Evolutionary conservation across 2,113 vertebrate genomes (phyloP).

Genomic region (Sakesphorus luctuosus): DNA sequence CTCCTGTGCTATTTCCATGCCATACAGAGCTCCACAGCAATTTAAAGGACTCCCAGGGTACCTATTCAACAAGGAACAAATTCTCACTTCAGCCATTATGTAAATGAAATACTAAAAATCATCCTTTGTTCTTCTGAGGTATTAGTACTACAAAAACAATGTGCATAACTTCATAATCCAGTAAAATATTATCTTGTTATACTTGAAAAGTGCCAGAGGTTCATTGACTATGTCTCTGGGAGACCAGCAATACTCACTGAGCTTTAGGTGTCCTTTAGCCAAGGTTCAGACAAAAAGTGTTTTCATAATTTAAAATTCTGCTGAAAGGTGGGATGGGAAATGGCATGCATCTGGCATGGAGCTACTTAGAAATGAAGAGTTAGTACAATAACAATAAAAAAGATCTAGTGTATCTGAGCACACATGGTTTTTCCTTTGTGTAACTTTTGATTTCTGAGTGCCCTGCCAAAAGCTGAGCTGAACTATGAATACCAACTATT

Average conservation of each 20-base stretch:
- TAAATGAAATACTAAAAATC: slow-evolving; percentile 56
- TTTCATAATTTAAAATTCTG: slow-evolving; percentile 25
- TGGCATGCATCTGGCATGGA: slow-evolving; percentile 15
- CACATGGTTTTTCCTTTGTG: slow-evolving; percentile 31
- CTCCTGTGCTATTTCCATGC: not conserved
- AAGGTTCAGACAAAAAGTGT: not conserved
- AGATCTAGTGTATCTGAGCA: slow-evolving; percentile 27
- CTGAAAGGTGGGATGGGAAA: not conserved
- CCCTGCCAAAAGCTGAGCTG: slow-evolving; percentile 44
- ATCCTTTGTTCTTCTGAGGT: slow-evolving; percentile 39
- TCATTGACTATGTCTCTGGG: not conserved
- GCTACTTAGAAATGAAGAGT: slow-evolving; percentile 51
- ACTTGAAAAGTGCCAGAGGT: slow-evolving; percentile 7
- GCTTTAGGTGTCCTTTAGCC: not conserved
- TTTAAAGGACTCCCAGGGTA: slow-evolving; percentile 24
- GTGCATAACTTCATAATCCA: slow-evolving; percentile 17
- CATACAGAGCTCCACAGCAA: not conserved
- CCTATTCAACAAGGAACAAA: slow-evolving; percentile 27
- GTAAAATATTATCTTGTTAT: slow-evolving; percentile 6
- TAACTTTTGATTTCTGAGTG: slow-evolving; percentile 39
- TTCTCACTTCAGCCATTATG: slow-evolving; percentile 53
- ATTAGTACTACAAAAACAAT: slow-evolving; percentile 13
- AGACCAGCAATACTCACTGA: not conserved
- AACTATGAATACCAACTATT: slow-evolving; percentile 64
- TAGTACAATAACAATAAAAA: slow-evolving; percentile 51